Evolutionary conservation across 2,797 vertebrate genomes (phyloP), one percentile per base, ranked within the genome.

Genomic region (Spinibarbus caldwelli): DNA sequence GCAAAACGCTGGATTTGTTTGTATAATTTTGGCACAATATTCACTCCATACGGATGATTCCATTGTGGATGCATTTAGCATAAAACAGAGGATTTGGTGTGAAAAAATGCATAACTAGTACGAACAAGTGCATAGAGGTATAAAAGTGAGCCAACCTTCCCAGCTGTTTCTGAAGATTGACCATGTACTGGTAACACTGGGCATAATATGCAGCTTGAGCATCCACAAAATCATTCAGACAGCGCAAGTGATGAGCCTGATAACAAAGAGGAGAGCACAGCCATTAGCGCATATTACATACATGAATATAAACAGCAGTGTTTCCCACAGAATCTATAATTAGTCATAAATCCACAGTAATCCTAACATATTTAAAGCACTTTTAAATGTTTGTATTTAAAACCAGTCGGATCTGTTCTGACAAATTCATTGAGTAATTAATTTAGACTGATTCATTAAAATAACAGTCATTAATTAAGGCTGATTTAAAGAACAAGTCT

Each of bases 161-260:
- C 89, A 99, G 96, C 62, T 98, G 97, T 89, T 95, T 97, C 85
- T 97, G 97, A 36, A 99, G 96, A 88, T 97, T 97, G 94, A 97
- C 90, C 94, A 97, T 96, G 52, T 97, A 97, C 78, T 98, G 97
- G 93, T 97, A 96, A 92, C 97, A 98, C 70, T 98, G 96, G 88
- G 97, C 96, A 82, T 96, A 99, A 89, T 97, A 98, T 54, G 94
- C 95, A 89, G 97, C 95, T 93, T 99, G 98, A 87, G 96, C 96
- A 83, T 99, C 98, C 71, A 99, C 97, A 92, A 99, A 99, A 90
- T 99, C 98, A 82, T 93, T 96, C 87, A 99, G 93, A 88, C 96
- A 97, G 83, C 95, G 95, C 93, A 97, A 96, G 89, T 99, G 98
- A 93, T 97, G 96, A 75, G 93, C 96, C 98, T 99, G 78, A 5